Base-by-base conservation (phyloP, 2,797 vertebrate species). In the Channa striata region DNA sequence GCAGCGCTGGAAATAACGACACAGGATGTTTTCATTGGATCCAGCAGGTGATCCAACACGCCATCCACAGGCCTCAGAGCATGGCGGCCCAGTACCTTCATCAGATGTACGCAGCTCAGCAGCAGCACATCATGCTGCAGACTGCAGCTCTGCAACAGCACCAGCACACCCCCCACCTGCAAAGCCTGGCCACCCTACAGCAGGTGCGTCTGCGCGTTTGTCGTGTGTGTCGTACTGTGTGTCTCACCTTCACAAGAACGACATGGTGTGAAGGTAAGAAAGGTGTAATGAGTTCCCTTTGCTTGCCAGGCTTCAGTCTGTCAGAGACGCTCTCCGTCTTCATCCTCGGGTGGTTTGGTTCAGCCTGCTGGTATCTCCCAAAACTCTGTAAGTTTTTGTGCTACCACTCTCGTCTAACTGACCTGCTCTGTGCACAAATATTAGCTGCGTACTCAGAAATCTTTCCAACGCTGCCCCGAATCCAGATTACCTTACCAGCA, bases 41-140 rank as follows among this genome's bases (percentile, higher is more conserved):
- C 17, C 37, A 44, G 47, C 87, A 98, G 97, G 96, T 98, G 78
- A 97, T 98, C 90, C 97, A 97, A 78, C 96, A 97, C 82, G 94
- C 96, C 25, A 91, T 97, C 88, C 95, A 97, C 81, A 95, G 97
- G 60, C 96, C 96, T 65, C 93, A 96, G 78, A 97, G 94, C 90
- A 96, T 97, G 69, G 95, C 96, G 4, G 96, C 97, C 52, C 96
- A 97, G 88, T 98, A 97, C 84, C 95, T 98, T 59, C 96, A 98
- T 89, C 97, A 97, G 88, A 97, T 97, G 96, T 98, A 97, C 0
- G 95, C 96, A 3, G 97, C 97, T 33, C 97, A 98, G 77, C 96
- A 97, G 90, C 97, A 98, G 87, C 97, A 97, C 89, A 87, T 98
- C 59, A 96, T 98, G 95, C 93, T 97, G 72, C 96, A 97, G 85